Evolutionary conservation across 2,113 vertebrate genomes (phyloP).

Genomic region (Eulemur macaco): DNA sequence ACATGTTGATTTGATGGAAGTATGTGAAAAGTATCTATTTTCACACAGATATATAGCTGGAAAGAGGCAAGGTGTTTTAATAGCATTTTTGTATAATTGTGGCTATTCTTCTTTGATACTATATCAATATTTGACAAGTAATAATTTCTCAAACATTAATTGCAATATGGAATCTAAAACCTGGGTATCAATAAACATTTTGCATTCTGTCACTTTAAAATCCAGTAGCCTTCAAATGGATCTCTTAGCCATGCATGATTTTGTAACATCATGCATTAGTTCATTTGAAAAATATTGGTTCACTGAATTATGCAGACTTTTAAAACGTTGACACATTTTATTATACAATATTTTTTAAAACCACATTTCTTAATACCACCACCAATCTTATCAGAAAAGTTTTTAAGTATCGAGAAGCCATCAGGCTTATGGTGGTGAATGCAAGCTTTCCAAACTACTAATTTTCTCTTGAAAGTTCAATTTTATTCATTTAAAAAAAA

Average conservation of each 20-base stretch:
- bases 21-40: neutral
- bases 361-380: conserved; percentile 26
- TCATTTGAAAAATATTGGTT: conserved; percentile 12
- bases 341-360: conserved; percentile 22
- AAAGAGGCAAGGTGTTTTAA: conserved; percentile 34
- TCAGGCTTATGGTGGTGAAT: neutral
- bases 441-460: conserved; percentile 17
- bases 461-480: conserved; percentile 51
- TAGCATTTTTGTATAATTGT: conserved; percentile 14
- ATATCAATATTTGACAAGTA: conserved; percentile 49
- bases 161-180: neutral
- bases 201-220: conserved; percentile 9
- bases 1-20: neutral
- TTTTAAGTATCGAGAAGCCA: conserved; percentile 25
- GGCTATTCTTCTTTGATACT: conserved; percentile 38
- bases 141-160: conserved; percentile 36
- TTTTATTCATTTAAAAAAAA: conserved; percentile 18
- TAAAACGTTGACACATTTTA: neutral
- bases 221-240: neutral
- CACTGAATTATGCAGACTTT: neutral
- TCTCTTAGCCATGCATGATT: neutral
- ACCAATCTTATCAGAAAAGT: conserved; percentile 29
- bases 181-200: conserved; percentile 23
- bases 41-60: neutral
- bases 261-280: neutral